These are phyloP conservation scores for Noctua fimbriata DNA, from an alignment of 2,888 invertebrate genomes.

Conservation along the genomic window DNA sequence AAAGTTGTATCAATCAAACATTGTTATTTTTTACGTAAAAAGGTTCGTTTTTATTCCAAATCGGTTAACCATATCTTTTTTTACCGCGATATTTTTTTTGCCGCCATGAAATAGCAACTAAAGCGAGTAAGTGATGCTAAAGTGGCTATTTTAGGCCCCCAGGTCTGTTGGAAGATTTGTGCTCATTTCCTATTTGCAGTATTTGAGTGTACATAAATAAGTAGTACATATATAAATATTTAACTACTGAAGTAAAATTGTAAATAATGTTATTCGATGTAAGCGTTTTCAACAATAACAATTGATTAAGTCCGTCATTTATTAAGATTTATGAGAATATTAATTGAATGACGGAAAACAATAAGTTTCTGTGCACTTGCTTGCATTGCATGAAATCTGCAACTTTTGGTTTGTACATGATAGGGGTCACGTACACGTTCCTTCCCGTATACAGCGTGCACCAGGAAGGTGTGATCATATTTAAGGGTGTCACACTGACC, in stretches of 20 bases:
- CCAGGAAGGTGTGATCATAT: neutral
- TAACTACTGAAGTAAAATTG: neutral
- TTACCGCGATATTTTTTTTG: neutral
- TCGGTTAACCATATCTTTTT: neutral
- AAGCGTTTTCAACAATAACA: constrained; percentile 44
- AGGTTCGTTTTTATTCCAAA: neutral
- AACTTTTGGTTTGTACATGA: neutral
- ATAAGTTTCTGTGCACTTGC: neutral
- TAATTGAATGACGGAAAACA: constrained; percentile 32
- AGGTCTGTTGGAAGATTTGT: neutral
- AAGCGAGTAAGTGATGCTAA: too few species aligned
- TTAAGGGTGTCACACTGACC: neutral
- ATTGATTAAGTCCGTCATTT: constrained; percentile 26
- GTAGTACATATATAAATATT: neutral
- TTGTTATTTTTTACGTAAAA: neutral
- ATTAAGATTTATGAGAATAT: constrained; percentile 27
- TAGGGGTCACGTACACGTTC: neutral
- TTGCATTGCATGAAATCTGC: neutral
- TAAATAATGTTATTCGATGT: neutral
- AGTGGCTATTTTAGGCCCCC: neutral
- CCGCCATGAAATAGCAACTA: too few species aligned
- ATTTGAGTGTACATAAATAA: neutral
- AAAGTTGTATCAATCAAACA: neutral
- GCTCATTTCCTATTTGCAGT: neutral
- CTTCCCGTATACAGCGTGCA: neutral